Evolutionary conservation across 2,797 vertebrate species (phyloP), one percentile per base, ranked within the genome.

Genomic region (Melanogrammus aeglefinus): DNA sequence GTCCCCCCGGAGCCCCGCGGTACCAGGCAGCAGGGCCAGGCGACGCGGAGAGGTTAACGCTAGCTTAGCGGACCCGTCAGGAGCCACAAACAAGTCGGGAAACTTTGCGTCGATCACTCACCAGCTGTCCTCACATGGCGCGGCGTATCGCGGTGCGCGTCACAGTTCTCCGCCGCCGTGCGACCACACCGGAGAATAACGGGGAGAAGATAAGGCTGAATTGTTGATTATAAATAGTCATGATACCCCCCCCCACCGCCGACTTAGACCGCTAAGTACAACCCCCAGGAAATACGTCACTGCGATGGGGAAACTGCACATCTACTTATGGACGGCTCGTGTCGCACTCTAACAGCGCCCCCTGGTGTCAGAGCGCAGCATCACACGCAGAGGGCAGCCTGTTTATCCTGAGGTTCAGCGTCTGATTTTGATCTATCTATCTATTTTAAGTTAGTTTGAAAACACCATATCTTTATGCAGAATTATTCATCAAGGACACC

Each of bases 281-380:
- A 92, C 91, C 93, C 93, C 91, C 93, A 94, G 94, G 94, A 95
- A 95, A 94, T 93, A 94, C 94, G 94, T 95, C 93, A 95, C 87
- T 74, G 74, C 79, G 74, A 81, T 39, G 90, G 89, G 90, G 86
- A 63, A 69, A 82, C 87, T 74, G 74, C 82, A 80, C 90, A 79
- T 88, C 89, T 89, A 75, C 89, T 85, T 3, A 27, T 13, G 8
- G 80, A 24, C 51, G 6, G 41, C 77, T 36, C 35, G 31, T 75
- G 21, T 73, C 41, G 81, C 86, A 82, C 85, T 70, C 88, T 82
- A 72, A 78, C 88, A 88, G 36, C 89, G 5, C 88, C 92, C 91
- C 86, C 93, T 93, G 77, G 75, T 76, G 94, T 24, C 36, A 6
- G 72, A 24, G 18, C 70, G 5, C 10, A 31, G 6, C 21, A n/a